Conservation (phyloP, 2,888 invertebrate species). For the Pseudanteris insignis region DNA sequence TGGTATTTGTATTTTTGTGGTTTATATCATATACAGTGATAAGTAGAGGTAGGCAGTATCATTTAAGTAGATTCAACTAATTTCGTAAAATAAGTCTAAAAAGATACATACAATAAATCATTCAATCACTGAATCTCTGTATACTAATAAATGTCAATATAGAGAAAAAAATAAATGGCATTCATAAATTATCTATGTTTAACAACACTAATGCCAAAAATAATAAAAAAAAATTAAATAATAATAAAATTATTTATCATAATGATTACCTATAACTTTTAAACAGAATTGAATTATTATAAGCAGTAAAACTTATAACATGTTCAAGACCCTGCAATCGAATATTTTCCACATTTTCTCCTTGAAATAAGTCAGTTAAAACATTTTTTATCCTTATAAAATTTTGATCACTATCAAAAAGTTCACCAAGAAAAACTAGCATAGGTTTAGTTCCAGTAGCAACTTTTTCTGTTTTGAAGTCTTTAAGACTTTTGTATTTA, state of each 20-base stretch:
- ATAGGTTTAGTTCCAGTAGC: conserved; percentile 88
- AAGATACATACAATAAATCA: too few species aligned
- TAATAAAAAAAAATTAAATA: background rate
- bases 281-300: conserved; percentile 81
- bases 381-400: conserved; percentile 86
- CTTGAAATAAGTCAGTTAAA: conserved; percentile 91
- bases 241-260: background rate
- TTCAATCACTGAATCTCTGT: too few species aligned
- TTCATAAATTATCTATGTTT: too few species aligned
- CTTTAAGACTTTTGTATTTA: conserved; percentile 79
- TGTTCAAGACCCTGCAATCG: conserved; percentile 94
- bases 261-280: conserved; percentile 73
- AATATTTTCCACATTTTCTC: conserved; percentile 81
- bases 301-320: conserved; percentile 87
- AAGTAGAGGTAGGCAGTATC: too few species aligned
- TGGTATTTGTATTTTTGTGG: too few species aligned
- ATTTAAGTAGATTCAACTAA: too few species aligned
- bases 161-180: too few species aligned
- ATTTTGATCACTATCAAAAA: conserved; percentile 85
- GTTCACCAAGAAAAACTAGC: conserved; percentile 89
- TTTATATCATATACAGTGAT: too few species aligned
- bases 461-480: conserved; percentile 82
- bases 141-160: too few species aligned
- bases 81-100: too few species aligned
- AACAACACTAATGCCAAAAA: too few species aligned